A percentile compares a stretch with the other conserved stretches of the same genome.
Evolutionary conservation across 2,797 vertebrate genomes (phyloP).

Genomic region (Poecilia wingei): DNA sequence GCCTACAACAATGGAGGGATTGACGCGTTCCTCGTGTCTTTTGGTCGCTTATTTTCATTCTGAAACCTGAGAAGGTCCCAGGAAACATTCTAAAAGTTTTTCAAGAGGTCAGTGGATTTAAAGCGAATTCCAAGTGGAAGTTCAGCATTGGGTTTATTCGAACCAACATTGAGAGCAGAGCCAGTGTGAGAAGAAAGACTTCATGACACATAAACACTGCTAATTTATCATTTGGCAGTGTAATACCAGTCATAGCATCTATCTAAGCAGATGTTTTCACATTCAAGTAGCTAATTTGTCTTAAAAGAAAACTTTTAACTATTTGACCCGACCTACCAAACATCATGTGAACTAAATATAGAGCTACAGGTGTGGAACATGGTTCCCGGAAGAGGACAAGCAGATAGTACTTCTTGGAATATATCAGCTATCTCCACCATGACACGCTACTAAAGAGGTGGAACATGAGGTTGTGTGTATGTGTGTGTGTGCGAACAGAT

Average conservation of each 20-base stretch:
- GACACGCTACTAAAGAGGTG: not conserved
- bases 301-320: not conserved
- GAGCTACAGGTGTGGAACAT: not conserved
- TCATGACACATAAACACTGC: not conserved
- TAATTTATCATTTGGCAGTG: not conserved
- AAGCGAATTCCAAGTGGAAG: not conserved
- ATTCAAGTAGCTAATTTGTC: not conserved
- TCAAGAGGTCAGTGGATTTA: not conserved
- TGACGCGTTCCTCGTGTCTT: not conserved
- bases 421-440: not conserved
- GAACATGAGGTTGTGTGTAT: not conserved
- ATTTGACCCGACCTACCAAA: not conserved
- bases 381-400: constrained; percentile 7
- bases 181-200: not conserved
- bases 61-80: not conserved
- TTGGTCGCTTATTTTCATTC: not conserved
- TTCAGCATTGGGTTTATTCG: not conserved
- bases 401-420: not conserved
- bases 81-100: not conserved
- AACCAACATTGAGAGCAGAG: not conserved
- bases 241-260: not conserved
- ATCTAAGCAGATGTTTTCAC: not conserved
- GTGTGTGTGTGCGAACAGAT: not conserved
- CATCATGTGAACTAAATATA: not conserved
- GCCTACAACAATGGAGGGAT: not conserved